Evolutionary conservation across 2,797 vertebrate genomes (phyloP).

Genomic region (Strix occidentalis): DNA sequence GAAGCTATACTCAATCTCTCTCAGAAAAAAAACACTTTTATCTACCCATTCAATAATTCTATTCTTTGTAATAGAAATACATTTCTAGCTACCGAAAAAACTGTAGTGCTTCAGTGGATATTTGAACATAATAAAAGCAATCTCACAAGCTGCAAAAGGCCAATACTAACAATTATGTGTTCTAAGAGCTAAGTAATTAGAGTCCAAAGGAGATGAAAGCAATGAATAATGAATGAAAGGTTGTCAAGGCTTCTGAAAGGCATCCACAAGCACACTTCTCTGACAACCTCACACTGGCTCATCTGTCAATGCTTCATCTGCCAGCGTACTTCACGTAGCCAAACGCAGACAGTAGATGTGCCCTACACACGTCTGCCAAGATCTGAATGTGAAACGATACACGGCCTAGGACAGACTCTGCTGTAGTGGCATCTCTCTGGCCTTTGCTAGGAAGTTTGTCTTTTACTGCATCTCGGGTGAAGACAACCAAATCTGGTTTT

Average conservation of each 20-base stretch:
- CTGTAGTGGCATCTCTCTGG: background rate
- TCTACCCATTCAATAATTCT: background rate
- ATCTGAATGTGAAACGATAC: too few relatives aligned
- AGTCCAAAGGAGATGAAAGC: constrained; percentile 42
- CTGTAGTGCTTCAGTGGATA: background rate
- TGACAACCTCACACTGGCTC: background rate
- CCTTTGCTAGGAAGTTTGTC: background rate
- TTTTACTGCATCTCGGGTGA: background rate
- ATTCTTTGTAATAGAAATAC: background rate
- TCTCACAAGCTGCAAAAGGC: constrained; percentile 17
- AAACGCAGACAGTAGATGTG: background rate
- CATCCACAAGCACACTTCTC: background rate
- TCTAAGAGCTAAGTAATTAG: constrained; percentile 28
- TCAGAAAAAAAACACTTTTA: background rate
- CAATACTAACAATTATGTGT: background rate
- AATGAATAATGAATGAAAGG: constrained; percentile 13
- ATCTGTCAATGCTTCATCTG: background rate
- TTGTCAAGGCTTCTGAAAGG: background rate
- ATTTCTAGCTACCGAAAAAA: background rate
- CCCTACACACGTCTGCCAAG: accelerated
- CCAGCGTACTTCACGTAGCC: accelerated
- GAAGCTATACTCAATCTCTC: background rate
- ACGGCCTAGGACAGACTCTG: too few relatives aligned
- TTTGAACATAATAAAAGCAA: background rate
- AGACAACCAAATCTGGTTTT: background rate